phyloP scores from a whole-genome alignment of 2,888 invertebrate species.

The Tenthredo notha region DNA sequence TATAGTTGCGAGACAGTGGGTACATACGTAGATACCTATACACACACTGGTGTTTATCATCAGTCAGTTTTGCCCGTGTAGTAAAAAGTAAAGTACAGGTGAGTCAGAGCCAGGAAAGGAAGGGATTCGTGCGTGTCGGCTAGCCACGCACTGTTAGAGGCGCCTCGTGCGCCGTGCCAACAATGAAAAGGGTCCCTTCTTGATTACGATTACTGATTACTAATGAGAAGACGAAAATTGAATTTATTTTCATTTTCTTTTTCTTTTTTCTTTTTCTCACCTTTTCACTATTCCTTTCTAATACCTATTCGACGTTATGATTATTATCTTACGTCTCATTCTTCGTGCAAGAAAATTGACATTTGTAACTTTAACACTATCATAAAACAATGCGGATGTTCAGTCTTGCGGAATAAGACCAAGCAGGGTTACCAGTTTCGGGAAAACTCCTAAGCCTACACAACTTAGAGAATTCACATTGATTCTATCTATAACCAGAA shows the following conservation, averaged over 20 bases:
- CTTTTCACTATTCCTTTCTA: not conserved
- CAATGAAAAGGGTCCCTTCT: constrained; percentile 51
- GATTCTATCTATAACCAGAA: not conserved
- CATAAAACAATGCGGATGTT: not conserved
- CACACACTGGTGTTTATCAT: not conserved
- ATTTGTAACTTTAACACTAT: not conserved
- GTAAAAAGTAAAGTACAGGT: constrained; percentile 38
- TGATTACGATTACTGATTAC: constrained; percentile 50
- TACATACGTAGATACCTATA: not conserved
- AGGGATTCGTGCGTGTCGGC: constrained; percentile 52
- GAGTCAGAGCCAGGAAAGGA: constrained; percentile 53
- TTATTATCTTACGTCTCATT: not conserved
- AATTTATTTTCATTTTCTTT: not conserved
- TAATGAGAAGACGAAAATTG: constrained; percentile 15
- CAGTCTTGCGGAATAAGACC: not conserved
- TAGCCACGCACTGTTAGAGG: constrained; percentile 52
- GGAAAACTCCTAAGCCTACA: not conserved
- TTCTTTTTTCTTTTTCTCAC: not conserved
- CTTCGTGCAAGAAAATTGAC: not conserved
- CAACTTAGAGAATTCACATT: not conserved
- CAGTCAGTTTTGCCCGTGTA: not conserved
- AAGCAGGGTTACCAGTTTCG: not conserved
- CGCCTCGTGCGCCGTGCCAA: constrained; percentile 38
- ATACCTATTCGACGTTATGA: too few species aligned
- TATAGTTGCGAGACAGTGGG: not conserved